These are phyloP conservation scores for Clinocottus analis DNA, from an alignment of 2,113 vertebrate species.

Conservation along the genomic window DNA sequence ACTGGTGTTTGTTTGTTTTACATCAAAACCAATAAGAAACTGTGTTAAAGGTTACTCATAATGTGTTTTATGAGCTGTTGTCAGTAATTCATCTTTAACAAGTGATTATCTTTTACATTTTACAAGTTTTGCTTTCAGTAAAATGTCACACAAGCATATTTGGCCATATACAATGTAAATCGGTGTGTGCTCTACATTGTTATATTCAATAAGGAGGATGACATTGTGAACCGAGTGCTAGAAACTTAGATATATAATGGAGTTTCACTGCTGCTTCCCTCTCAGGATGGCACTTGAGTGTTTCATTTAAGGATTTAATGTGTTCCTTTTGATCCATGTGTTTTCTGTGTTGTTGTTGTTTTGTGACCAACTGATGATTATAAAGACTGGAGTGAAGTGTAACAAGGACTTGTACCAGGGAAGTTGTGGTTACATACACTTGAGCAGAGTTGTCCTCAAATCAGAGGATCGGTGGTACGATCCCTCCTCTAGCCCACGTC, in stretches of 20 bases:
- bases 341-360: slow-evolving; percentile 4
- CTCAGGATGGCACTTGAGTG: background rate
- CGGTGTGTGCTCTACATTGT: background rate
- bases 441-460: background rate
- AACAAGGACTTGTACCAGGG: slow-evolving; percentile 1
- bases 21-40: background rate
- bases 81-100: background rate
- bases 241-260: background rate
- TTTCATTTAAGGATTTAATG: background rate
- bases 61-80: slow-evolving; percentile 1
- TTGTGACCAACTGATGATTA: slow-evolving; percentile 25
- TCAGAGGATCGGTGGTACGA: no score
- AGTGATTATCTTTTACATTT: background rate
- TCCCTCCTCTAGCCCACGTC: no score
- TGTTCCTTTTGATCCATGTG: background rate
- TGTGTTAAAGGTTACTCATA: background rate
- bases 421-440: background rate
- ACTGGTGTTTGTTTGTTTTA: slow-evolving; percentile 5
- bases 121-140: background rate
- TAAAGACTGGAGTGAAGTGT: slow-evolving; percentile 4
- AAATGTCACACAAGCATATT: background rate
- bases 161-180: background rate
- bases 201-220: background rate
- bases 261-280: background rate
- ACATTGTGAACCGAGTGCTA: background rate